Conservation (phyloP, 2,888 invertebrate genomes). For the Oeneis ivallda region DNA sequence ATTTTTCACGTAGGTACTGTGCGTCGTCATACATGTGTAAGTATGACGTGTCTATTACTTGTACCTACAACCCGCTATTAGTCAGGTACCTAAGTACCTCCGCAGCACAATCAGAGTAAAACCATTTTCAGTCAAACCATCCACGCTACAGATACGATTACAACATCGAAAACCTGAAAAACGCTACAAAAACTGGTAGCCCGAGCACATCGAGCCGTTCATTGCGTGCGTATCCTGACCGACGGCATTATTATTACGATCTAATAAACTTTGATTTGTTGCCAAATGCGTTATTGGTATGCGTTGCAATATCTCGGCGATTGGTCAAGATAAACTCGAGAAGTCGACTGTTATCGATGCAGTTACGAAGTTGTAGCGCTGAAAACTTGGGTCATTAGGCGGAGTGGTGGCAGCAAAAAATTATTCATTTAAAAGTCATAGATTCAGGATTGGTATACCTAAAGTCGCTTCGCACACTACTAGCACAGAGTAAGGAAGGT, state of each 20-base stretch:
- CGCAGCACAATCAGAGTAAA: constrained; percentile 12
- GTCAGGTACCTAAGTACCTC: not conserved
- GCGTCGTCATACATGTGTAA: too few relatives aligned
- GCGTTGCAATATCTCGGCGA: constrained; percentile 24
- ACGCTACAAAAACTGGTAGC: constrained; percentile 10
- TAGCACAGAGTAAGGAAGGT: too few relatives aligned
- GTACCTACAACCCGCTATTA: not conserved
- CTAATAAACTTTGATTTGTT: constrained; percentile 52
- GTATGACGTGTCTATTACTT: not conserved
- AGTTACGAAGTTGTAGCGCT: constrained; percentile 9
- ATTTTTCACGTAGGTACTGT: too few relatives aligned
- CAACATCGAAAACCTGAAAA: constrained; percentile 19
- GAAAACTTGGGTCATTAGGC: not conserved
- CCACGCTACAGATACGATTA: constrained; percentile 16
- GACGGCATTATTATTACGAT: constrained; percentile 51
- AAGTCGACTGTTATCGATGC: constrained; percentile 11
- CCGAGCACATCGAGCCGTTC: constrained; percentile 6
- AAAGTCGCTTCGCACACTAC: too few relatives aligned
- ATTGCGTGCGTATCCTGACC: constrained; percentile 37
- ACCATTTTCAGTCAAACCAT: constrained; percentile 4
- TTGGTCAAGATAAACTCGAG: constrained; percentile 24
- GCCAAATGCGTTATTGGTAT: constrained; percentile 33
- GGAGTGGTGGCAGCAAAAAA: too few relatives aligned
- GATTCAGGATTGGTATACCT: too few relatives aligned
- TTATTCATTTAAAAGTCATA: too few relatives aligned